These are phyloP conservation scores for Penelope pileata DNA, from an alignment of 2,113 vertebrate species.

Conservation along the genomic window DNA sequence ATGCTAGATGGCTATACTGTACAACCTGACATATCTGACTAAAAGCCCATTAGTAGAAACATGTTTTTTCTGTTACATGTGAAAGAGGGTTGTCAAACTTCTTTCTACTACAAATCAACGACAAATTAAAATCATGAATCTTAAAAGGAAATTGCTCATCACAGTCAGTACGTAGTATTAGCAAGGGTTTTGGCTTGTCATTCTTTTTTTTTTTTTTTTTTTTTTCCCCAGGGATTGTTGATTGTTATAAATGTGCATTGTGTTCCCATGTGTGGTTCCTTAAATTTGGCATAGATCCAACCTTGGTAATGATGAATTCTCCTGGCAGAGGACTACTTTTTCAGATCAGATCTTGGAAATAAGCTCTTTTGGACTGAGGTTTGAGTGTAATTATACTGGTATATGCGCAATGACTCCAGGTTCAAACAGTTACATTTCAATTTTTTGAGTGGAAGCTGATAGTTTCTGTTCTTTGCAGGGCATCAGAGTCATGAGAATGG, in stretches of 20 bases:
- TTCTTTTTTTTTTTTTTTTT: not conserved
- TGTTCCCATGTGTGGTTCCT: not conserved
- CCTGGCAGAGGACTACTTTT: slow-evolving; percentile 38
- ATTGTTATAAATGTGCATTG: not conserved
- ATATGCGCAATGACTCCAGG: slow-evolving; percentile 27
- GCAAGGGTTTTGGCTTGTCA: not conserved
- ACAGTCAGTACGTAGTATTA: not conserved
- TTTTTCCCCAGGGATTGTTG: not conserved
- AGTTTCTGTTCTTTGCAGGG: slow-evolving; percentile 52
- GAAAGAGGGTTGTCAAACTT: slow-evolving; percentile 8
- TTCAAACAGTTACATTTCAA: slow-evolving; percentile 56
- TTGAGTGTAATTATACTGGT: slow-evolving; percentile 38
- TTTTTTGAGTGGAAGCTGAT: slow-evolving; percentile 43
- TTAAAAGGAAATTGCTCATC: slow-evolving; percentile 34
- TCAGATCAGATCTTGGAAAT: slow-evolving; percentile 64
- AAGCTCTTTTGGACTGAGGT: slow-evolving; percentile 30
- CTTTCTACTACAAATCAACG: slow-evolving; percentile 18
- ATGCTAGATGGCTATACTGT: not conserved
- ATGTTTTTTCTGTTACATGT: slow-evolving; percentile 23
- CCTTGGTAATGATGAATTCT: slow-evolving; percentile 65
- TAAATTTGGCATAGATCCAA: slow-evolving; percentile 17
- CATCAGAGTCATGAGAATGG: not conserved
- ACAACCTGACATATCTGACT: not conserved
- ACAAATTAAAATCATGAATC: slow-evolving; percentile 61
- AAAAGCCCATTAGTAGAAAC: slow-evolving; percentile 29